Evolutionary conservation across 2,888 invertebrate species (phyloP), one percentile per base, ranked within the genome.

Genomic region (Aethes cnicana): DNA sequence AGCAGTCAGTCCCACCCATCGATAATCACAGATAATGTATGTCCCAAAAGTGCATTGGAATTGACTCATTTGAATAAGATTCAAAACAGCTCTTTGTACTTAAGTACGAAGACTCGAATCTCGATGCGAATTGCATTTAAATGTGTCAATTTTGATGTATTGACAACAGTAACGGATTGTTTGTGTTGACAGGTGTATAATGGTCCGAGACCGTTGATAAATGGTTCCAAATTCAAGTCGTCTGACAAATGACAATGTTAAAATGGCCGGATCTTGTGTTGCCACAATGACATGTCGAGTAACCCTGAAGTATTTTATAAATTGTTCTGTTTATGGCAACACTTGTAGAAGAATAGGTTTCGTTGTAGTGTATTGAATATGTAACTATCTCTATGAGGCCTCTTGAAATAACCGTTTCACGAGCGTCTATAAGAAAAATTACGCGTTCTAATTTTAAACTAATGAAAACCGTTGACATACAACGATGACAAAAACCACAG

Each of bases 111-210:
- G 23, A n/a, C 37, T 39, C 25, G 46, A 52, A 39, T 47, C 39
- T 41, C 35, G 28, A 33, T 25, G 32, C 46, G 36, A 18, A 26
- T 52, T 39, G 25, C 20, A 52, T 46, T 46, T 33, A 32, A 52
- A 52, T 44, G 26, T 26, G 52, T 52, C 52, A 52, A 39, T 52
- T 39, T 46, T 52, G 52, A 52, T 52, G 26, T 30, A 52, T 52
- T 44, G 52, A 52, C 52, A 39, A 39, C 32, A 32, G 37, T 52
- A 46, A 52, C 46, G 30, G 39, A 52, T 52, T 39, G 52, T 46
- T 39, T 52, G 52, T 52, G 46, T 44, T 52, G 52, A 52, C 52
- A 52, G 25, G 37, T 39, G 33, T 46, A 46, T 52, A 50, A 50
- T 37, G 37, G 46, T 46, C 32, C 23, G 39, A 39, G 28, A 26